Conservation (phyloP, 1,140 invertebrate genomes). For the Drosophila albomicans region DNA sequence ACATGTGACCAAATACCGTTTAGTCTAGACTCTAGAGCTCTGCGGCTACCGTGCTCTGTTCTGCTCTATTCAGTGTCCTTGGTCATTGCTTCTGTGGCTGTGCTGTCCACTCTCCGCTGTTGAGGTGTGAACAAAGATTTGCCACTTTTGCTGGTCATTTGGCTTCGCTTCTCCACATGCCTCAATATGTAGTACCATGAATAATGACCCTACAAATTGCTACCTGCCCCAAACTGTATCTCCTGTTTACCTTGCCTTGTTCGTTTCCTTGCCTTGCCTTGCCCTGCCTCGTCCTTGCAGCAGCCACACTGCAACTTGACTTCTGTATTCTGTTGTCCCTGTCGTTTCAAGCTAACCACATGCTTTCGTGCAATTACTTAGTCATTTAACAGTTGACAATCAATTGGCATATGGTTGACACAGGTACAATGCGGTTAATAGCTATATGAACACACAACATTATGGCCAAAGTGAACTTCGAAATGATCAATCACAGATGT, state of each 20-base stretch:
- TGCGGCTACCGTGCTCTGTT: no score
- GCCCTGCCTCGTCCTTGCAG: conserved; percentile 45
- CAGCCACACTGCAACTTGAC: conserved; percentile 44
- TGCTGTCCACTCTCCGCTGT: neutral
- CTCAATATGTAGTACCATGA: conserved; percentile 73
- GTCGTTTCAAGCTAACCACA: conserved; percentile 62
- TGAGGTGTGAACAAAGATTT: conserved; percentile 81
- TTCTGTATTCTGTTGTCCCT: conserved; percentile 41
- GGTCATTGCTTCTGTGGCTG: neutral
- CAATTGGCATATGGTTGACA: conserved; percentile 57
- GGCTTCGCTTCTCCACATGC: conserved; percentile 46
- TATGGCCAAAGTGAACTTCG: neutral
- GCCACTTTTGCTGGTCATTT: conserved; percentile 79
- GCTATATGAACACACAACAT: neutral
- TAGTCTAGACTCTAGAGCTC: conserved; percentile 15
- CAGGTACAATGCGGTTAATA: conserved; percentile 29
- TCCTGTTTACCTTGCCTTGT: conserved; percentile 42
- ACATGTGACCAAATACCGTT: conserved; percentile 55
- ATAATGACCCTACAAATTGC: conserved; percentile 79
- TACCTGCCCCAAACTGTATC: conserved; percentile 31
- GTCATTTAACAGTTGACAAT: conserved; percentile 70
- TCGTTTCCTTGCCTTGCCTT: conserved; percentile 35
- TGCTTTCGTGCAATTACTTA: conserved; percentile 71
- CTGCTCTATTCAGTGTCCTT: neutral
- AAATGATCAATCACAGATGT: neutral